Percentiles rank a stretch among this genome's conserved stretches.
Conservation (phyloP, 2,113 vertebrate species). For the Trichomycterus rosablanca region DNA sequence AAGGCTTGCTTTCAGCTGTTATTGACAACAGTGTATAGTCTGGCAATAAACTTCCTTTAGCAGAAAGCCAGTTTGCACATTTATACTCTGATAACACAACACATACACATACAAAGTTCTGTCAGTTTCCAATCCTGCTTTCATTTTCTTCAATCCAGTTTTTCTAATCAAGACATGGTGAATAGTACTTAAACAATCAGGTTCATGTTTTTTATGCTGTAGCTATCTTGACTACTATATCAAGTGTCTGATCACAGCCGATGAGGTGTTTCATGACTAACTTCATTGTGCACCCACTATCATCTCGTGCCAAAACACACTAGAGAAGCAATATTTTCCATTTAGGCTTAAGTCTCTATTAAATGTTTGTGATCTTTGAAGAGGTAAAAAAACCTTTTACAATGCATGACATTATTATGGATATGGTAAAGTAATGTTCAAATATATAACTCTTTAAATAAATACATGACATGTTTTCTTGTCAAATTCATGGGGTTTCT, state of each 20-base stretch:
- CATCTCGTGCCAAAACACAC: conserved; percentile 67
- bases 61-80: background rate
- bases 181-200: conserved; percentile 2
- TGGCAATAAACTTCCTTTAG: conserved; percentile 24
- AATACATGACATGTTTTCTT: conserved; percentile 56
- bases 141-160: background rate
- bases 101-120: too few species aligned
- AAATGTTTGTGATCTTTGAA: conserved; percentile 45
- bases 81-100: background rate
- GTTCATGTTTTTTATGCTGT: conserved; percentile 14
- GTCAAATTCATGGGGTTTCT: too few species aligned
- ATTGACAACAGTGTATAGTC: conserved; percentile 9
- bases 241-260: background rate
- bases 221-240: conserved; percentile 5
- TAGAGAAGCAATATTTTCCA: conserved; percentile 72
- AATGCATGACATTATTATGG: conserved; percentile 66
- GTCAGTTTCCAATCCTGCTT: too few species aligned
- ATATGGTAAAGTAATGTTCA: conserved; percentile 63
- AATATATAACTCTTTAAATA: conserved; percentile 63
- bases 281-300: conserved; percentile 35
- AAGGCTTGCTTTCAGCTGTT: background rate
- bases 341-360: conserved; percentile 56
- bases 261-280: conserved; percentile 29
- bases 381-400: conserved; percentile 46
- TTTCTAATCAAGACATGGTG: background rate